Evolutionary conservation across 2,797 vertebrate genomes (phyloP).

Genomic region (Smutsia temminckii): DNA sequence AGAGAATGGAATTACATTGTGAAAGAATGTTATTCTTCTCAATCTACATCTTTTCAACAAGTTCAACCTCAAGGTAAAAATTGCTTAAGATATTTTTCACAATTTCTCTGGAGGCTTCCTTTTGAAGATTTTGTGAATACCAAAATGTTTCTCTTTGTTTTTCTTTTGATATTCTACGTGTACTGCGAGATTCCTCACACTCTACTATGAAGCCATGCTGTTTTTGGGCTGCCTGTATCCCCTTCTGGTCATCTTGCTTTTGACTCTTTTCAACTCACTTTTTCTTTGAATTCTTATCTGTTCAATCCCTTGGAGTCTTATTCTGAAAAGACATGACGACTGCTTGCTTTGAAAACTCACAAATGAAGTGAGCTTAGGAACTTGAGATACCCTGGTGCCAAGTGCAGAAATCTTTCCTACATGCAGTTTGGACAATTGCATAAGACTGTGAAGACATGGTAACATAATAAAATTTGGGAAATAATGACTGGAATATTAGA

Average conservation of each 20-base stretch:
- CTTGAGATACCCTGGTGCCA: slow-evolving; percentile 37
- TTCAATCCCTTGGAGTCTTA: slow-evolving; percentile 80
- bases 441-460: slow-evolving; percentile 8
- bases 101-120: slow-evolving; percentile 65
- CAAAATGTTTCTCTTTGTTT: slow-evolving; percentile 81
- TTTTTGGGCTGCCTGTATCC: slow-evolving; percentile 55
- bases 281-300: slow-evolving; percentile 63
- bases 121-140: slow-evolving; percentile 80
- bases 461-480: slow-evolving; percentile 56
- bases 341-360: slow-evolving; percentile 78
- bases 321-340: slow-evolving; percentile 67
- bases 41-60: slow-evolving; percentile 70
- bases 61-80: slow-evolving; percentile 67
- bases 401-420: slow-evolving; percentile 63
- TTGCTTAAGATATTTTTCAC: slow-evolving; percentile 56
- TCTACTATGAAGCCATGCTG: slow-evolving; percentile 69
- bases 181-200: slow-evolving; percentile 55
- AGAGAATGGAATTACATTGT: slow-evolving; percentile 21
- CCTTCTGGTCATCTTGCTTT: slow-evolving; percentile 71
- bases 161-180: slow-evolving; percentile 69
- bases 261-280: slow-evolving; percentile 29
- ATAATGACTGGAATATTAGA: slow-evolving; percentile 56
- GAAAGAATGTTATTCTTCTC: slow-evolving; percentile 74
- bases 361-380: slow-evolving; percentile 73
- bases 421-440: slow-evolving; percentile 52